Conservation (phyloP, 1,140 invertebrate genomes). For the Drosophila nebulosa region DNA sequence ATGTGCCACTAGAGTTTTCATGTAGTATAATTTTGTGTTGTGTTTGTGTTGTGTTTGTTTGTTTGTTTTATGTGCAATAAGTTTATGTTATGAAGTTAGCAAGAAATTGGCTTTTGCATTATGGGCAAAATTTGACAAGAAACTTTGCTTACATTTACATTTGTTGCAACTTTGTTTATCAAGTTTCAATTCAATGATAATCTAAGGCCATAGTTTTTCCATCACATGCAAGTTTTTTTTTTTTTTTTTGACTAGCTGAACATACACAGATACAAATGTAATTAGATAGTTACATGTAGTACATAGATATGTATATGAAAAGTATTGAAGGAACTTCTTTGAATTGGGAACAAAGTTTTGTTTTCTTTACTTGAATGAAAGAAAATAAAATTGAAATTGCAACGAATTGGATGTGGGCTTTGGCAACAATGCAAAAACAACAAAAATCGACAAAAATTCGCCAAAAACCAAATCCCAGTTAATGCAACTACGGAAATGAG, state of each 20-base stretch:
- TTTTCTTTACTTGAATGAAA: too few species aligned
- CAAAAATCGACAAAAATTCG: background rate
- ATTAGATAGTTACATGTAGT: too few species aligned
- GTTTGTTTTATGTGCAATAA: too few species aligned
- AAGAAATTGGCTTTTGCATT: background rate
- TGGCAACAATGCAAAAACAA: constrained; percentile 56
- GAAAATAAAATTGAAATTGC: constrained; percentile 62
- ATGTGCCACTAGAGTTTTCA: background rate
- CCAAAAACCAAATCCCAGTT: constrained; percentile 54
- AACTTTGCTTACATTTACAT: background rate
- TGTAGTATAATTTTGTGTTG: background rate
- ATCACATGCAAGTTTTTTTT: background rate
- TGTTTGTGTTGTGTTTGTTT: too few species aligned
- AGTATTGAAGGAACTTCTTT: background rate
- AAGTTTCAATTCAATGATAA: background rate
- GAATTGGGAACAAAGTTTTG: constrained; percentile 15
- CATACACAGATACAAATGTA: background rate
- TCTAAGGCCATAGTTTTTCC: background rate
- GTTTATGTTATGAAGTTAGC: background rate
- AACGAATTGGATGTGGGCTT: constrained; percentile 53
- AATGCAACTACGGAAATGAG: constrained; percentile 65
- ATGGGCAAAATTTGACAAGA: background rate
- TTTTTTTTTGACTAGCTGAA: background rate
- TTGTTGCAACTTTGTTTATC: background rate
- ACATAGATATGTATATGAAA: too few species aligned